Conservation (phyloP, 2,888 invertebrate species). For the Corythucha ciliata region DNA sequence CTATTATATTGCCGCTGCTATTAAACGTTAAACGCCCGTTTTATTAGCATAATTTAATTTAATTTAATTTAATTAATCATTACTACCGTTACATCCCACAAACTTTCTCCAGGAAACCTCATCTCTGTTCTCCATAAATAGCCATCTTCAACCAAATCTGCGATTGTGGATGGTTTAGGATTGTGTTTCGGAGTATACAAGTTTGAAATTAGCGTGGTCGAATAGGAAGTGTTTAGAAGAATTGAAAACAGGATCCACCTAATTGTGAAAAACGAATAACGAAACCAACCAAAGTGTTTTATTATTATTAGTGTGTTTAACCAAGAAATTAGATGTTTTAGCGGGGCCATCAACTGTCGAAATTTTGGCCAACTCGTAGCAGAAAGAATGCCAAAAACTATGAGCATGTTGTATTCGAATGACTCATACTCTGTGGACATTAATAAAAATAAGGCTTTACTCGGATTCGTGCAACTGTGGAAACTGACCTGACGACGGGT, state of each 20-base stretch:
- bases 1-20: conserved; percentile 2
- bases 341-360: too few relatives aligned
- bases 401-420: too few relatives aligned
- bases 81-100: conserved; percentile 13
- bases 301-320: too few relatives aligned
- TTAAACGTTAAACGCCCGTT: neutral
- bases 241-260: conserved; percentile 22
- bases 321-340: too few relatives aligned
- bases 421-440: too few relatives aligned
- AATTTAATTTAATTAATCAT: neutral
- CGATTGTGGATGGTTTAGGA: conserved; percentile 9
- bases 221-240: conserved; percentile 18
- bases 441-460: too few relatives aligned
- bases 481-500: too few relatives aligned
- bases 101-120: neutral
- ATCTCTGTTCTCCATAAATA: neutral
- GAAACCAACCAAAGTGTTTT: too few relatives aligned
- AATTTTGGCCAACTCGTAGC: too few relatives aligned
- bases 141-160: conserved; percentile 15
- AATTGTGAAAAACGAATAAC: too few relatives aligned
- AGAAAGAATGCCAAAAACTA: too few relatives aligned
- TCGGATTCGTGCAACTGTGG: too few relatives aligned
- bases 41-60: neutral
- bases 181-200: conserved; percentile 6
- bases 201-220: conserved; percentile 16